These are phyloP conservation scores for Harpagifer antarcticus DNA, from an alignment of 2,797 vertebrate genomes.

Conservation along the genomic window DNA sequence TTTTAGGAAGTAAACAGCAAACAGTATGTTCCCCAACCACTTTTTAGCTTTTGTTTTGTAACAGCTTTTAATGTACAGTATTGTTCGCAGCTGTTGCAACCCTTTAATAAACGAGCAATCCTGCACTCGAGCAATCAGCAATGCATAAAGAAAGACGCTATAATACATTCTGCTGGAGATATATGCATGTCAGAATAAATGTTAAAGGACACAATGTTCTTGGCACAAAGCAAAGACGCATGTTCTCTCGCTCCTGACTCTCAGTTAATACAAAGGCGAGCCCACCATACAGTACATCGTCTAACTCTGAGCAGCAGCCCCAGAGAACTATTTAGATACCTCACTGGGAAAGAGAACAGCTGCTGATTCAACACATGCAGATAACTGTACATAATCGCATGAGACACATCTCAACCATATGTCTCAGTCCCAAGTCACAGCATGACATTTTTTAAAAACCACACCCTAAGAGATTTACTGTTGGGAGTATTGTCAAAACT, in stretches of 20 bases:
- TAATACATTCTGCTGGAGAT: not conserved
- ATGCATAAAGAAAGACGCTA: not conserved
- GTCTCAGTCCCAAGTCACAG: not conserved
- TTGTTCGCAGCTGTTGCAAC: too few species aligned
- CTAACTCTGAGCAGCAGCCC: constrained; percentile 10
- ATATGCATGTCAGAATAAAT: not conserved
- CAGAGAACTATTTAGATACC: constrained; percentile 45
- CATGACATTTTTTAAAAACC: not conserved
- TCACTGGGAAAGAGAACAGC: constrained; percentile 12
- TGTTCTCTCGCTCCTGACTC: not conserved
- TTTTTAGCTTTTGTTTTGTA: too few species aligned
- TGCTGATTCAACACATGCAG: constrained; percentile 22
- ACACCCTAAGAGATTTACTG: not conserved
- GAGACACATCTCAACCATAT: not conserved
- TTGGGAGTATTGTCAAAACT: constrained; percentile 10
- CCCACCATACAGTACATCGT: constrained; percentile 1
- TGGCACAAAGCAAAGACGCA: not conserved
- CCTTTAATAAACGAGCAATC: too few species aligned
- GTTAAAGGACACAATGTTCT: constrained; percentile 13
- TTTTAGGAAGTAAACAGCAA: not conserved
- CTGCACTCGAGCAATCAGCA: too few species aligned
- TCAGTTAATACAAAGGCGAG: not conserved
- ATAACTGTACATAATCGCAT: not conserved
- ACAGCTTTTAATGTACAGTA: too few species aligned
- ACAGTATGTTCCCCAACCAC: not conserved